A percentile compares a stretch with the other conserved stretches of the same genome.
Evolutionary conservation across 2,113 vertebrate species (phyloP).

Genomic region (Sarotherodon lohbergeri): DNA sequence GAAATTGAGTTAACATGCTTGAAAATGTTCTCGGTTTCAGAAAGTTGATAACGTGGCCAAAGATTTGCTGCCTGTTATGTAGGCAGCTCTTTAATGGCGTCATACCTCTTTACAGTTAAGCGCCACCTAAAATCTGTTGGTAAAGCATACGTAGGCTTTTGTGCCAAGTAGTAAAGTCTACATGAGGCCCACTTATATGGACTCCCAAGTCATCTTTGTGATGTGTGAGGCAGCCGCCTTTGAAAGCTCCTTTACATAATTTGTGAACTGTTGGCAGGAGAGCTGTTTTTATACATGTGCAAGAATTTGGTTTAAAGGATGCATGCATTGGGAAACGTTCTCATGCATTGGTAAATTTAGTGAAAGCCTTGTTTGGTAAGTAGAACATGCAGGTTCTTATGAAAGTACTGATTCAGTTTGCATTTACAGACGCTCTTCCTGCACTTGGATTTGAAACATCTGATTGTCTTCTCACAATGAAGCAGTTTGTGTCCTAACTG

Average conservation of each 20-base stretch:
- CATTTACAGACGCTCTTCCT: background rate
- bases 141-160: background rate
- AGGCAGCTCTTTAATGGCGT: constrained; percentile 32
- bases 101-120: constrained; percentile 36
- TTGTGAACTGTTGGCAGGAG: constrained; percentile 23
- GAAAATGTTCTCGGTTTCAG: constrained; percentile 30
- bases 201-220: constrained; percentile 27
- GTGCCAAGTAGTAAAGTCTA: constrained; percentile 53
- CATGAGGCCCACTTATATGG: constrained; percentile 22
- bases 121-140: constrained; percentile 30
- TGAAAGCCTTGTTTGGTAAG: background rate
- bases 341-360: background rate
- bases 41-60: constrained; percentile 20
- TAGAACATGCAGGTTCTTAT: background rate
- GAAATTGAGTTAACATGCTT: constrained; percentile 29
- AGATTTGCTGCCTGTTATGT: constrained; percentile 16
- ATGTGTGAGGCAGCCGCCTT: constrained; percentile 9
- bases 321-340: background rate
- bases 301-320: background rate
- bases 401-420: background rate
- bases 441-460: background rate
- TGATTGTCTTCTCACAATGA: background rate
- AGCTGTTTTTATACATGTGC: constrained; percentile 1
- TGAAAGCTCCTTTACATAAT: constrained; percentile 34
- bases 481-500: background rate